Evolutionary conservation across 1,140 invertebrate genomes (phyloP).

Genomic region (Achatina immaculata): DNA sequence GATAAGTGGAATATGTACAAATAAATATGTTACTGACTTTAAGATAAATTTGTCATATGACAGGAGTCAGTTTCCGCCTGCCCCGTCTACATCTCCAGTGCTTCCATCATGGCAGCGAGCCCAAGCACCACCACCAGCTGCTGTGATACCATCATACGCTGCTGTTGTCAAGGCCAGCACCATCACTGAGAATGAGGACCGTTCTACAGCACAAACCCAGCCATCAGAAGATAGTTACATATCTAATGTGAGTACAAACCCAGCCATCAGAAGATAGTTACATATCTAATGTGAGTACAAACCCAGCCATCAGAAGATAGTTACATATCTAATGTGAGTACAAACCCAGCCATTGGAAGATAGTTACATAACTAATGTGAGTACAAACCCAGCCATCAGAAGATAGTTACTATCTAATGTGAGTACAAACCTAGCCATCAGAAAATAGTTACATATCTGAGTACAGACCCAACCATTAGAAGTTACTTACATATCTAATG

Average conservation of each 20-base stretch:
- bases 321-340: too few relatives aligned
- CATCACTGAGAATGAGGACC: not conserved
- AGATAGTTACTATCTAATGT: not conserved
- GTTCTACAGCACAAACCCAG: not conserved
- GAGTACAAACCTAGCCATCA: too few relatives aligned
- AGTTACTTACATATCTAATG: not conserved
- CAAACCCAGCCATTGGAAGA: too few relatives aligned
- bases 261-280: too few relatives aligned
- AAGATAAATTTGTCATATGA: too few relatives aligned
- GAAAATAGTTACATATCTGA: too few relatives aligned
- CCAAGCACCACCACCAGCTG: not conserved
- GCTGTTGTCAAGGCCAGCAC: not conserved
- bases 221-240: too few relatives aligned
- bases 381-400: not conserved
- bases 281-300: too few relatives aligned
- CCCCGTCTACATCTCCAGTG: not conserved
- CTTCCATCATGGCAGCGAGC: slow-evolving; percentile 27
- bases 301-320: too few relatives aligned
- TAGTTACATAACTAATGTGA: too few relatives aligned
- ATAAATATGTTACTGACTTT: too few relatives aligned
- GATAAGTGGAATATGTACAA: too few relatives aligned
- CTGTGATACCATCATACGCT: not conserved
- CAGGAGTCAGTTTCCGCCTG: slow-evolving; percentile 25
- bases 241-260: not conserved
- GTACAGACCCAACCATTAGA: not conserved